A percentile compares a stretch with the other conserved stretches of the same genome.
phyloP scores from a whole-genome alignment of 2,888 invertebrate species.

The Sepiola atlantica region DNA sequence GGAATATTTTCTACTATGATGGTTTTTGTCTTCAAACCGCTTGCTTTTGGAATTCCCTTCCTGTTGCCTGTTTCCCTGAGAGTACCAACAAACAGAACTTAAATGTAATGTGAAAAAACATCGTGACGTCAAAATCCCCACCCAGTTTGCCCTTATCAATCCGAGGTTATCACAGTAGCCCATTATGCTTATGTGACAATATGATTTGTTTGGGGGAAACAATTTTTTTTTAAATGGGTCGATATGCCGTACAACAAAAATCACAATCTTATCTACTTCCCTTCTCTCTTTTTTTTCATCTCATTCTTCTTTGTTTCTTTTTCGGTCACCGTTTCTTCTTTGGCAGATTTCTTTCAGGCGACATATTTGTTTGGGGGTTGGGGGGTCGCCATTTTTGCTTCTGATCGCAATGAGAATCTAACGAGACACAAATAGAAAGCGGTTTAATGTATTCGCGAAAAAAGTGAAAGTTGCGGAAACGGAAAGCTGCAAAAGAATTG shows the following conservation, averaged over 20 bases:
- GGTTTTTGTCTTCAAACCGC: neutral
- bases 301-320: neutral
- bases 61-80: too few relatives aligned
- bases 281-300: neutral
- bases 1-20: neutral
- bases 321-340: neutral
- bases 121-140: too few relatives aligned
- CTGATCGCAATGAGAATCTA: neutral
- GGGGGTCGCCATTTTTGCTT: neutral
- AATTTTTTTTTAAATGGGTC: too few relatives aligned
- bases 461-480: neutral
- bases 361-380: too few relatives aligned
- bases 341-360: too few relatives aligned
- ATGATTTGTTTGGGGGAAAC: too few relatives aligned
- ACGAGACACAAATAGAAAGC: neutral
- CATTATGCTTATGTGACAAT: too few relatives aligned
- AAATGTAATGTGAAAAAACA: too few relatives aligned
- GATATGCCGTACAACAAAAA: too few relatives aligned
- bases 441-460: neutral
- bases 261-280: neutral
- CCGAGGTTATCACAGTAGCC: too few relatives aligned
- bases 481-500: neutral
- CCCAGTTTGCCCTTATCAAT: too few relatives aligned
- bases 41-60: neutral
- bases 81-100: too few relatives aligned